Evolutionary conservation across 2,113 vertebrate species (phyloP).

Genomic region (Limnothrissa miodon): DNA sequence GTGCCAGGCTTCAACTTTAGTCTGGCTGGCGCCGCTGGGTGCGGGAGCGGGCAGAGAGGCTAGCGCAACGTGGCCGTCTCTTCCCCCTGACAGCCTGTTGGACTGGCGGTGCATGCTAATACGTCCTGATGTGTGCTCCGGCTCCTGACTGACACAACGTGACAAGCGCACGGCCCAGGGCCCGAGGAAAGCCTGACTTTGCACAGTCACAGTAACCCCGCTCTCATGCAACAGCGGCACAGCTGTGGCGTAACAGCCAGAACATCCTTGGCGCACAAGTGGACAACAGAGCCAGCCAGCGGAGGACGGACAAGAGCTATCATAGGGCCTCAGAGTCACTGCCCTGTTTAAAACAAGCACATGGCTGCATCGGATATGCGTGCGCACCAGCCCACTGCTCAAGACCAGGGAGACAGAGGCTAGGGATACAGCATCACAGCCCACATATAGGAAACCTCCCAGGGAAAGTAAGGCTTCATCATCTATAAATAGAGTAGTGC

Average conservation of each 20-base stretch:
- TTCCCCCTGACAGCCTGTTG: background rate
- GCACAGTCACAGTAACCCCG: conserved; percentile 34
- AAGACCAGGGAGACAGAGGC: background rate
- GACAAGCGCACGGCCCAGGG: conserved; percentile 32
- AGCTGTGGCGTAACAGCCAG: conserved; percentile 4
- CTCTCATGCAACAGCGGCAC: background rate
- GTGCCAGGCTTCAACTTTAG: background rate
- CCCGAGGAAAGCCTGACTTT: conserved; percentile 29
- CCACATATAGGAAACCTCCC: background rate
- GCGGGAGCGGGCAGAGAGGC: background rate
- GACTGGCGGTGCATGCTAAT: conserved; percentile 13
- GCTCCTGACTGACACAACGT: conserved; percentile 38
- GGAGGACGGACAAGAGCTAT: background rate
- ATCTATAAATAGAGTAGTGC: background rate
- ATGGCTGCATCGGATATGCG: background rate
- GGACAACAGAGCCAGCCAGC: background rate
- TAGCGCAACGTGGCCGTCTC: background rate
- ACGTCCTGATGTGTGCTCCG: conserved; percentile 22
- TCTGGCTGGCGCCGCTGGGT: background rate
- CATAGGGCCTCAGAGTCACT: background rate
- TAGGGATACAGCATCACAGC: background rate
- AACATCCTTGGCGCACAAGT: background rate
- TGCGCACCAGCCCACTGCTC: background rate
- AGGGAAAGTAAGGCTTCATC: background rate
- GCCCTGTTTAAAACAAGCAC: background rate